Percentiles rank a stretch among this genome's conserved stretches.
Evolutionary conservation across 30 jellyfish, hydroid and myxozoan species (phyloP).

Genomic region (Sanderia malayensis): DNA sequence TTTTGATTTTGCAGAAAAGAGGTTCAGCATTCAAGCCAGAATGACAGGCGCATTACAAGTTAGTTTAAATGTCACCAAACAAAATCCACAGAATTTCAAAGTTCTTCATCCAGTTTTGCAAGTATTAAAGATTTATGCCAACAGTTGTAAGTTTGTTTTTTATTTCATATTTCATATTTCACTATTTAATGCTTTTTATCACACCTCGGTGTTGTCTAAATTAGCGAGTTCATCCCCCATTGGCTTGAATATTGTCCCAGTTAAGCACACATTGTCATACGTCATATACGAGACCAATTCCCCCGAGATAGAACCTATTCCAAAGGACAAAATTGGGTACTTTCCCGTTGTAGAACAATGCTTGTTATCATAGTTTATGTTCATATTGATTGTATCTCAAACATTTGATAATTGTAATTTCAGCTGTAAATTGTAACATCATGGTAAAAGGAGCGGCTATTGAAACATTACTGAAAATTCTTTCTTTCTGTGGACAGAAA

Average conservation of each 20-base stretch:
- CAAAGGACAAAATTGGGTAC: too few species aligned
- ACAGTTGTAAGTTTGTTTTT: conserved; percentile 59
- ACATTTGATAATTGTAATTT: not conserved
- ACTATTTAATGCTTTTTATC: too few species aligned
- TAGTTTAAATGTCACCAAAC: conserved; percentile 60
- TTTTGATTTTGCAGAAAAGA: conserved; percentile 35
- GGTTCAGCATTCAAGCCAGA: conserved; percentile 70
- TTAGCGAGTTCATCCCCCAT: too few species aligned
- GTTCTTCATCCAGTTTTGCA: conserved; percentile 71
- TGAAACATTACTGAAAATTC: conserved; percentile 38
- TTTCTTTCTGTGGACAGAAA: conserved; percentile 80
- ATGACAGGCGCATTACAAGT: conserved; percentile 71
- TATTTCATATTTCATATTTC: too few species aligned
- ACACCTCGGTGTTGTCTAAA: too few species aligned
- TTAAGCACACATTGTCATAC: too few species aligned
- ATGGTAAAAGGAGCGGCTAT: conserved; percentile 88
- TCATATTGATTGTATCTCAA: not conserved
- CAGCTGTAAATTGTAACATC: conserved; percentile 75
- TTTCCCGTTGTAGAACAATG: too few species aligned
- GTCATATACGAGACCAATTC: too few species aligned
- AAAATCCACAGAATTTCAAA: conserved; percentile 66
- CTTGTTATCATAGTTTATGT: not conserved
- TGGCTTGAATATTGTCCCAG: too few species aligned
- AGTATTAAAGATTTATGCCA: conserved; percentile 62
- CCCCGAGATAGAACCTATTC: too few species aligned